These are phyloP conservation scores for Thamnophis sirtalis DNA, from an alignment of 2,113 vertebrate species.

Conservation along the genomic window DNA sequence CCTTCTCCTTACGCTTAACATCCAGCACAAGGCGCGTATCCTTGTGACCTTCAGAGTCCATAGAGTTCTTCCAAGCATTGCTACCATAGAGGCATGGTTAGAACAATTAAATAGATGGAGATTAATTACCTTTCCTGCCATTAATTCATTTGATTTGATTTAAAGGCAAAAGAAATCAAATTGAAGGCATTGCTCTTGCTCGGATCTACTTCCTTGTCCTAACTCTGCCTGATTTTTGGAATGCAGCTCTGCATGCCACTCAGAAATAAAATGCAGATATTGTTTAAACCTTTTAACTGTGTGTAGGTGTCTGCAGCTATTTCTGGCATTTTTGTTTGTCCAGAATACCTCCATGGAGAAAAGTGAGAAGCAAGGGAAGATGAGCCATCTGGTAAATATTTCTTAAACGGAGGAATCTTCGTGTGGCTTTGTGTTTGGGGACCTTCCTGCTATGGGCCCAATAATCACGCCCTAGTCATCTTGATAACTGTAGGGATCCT, in stretches of 20 bases:
- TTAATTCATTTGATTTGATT: not conserved
- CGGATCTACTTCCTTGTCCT: not conserved
- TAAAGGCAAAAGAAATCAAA: not conserved
- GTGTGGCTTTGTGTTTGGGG: not conserved
- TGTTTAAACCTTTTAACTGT: not conserved
- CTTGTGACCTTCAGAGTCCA: not conserved
- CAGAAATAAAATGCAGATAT: not conserved
- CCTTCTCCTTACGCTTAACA: not conserved
- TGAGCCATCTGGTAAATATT: not conserved
- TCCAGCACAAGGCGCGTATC: not conserved
- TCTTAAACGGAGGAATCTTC: not conserved
- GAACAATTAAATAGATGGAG: not conserved
- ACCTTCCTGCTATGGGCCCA: not conserved
- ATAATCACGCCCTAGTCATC: not conserved
- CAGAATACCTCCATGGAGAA: not conserved
- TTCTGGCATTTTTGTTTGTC: not conserved
- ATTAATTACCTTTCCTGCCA: not conserved
- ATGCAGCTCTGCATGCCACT: not conserved
- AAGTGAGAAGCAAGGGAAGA: not conserved
- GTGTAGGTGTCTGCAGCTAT: not conserved
- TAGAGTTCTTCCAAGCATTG: not conserved
- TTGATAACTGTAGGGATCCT: not conserved
- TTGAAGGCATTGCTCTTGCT: not conserved
- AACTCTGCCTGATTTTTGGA: not conserved
- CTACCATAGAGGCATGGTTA: not conserved